phyloP scores from a whole-genome alignment of 2,888 invertebrate genomes.

The Embidobia sp. region DNA sequence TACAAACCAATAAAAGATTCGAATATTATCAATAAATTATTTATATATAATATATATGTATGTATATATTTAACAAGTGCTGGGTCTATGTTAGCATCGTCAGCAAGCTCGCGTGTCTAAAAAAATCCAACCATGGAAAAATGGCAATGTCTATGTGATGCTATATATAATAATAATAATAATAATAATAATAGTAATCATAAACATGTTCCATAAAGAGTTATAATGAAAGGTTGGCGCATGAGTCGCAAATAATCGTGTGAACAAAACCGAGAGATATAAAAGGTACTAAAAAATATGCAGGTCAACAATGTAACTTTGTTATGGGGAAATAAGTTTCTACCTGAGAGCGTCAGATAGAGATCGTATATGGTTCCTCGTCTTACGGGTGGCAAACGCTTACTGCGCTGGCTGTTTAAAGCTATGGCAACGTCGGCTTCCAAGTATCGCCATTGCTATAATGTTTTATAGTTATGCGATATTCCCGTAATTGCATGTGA shows the following conservation, averaged over 20 bases:
- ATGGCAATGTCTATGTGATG: slow-evolving; percentile 7
- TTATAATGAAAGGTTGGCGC: slow-evolving; percentile 17
- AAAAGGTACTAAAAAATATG: slow-evolving; percentile 3
- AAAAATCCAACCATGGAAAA: slow-evolving; percentile 43
- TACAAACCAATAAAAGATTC: slow-evolving; percentile 25
- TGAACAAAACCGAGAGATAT: not conserved
- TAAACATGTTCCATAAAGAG: too few species aligned
- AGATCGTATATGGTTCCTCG: slow-evolving; percentile 91
- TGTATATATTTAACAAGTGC: slow-evolving; percentile 68
- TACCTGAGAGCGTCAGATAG: slow-evolving; percentile 94
- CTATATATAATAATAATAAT: slow-evolving; percentile 11
- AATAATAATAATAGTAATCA: slow-evolving; percentile 20
- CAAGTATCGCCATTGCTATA: slow-evolving; percentile 84
- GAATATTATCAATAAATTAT: too few species aligned
- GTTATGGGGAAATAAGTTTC: slow-evolving; percentile 79
- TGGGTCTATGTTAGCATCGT: slow-evolving; percentile 77
- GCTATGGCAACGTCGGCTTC: slow-evolving; percentile 88
- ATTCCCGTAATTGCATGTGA: slow-evolving; percentile 32
- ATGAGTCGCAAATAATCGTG: slow-evolving; percentile 14
- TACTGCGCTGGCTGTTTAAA: slow-evolving; percentile 89
- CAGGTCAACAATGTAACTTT: slow-evolving; percentile 51
- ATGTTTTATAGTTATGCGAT: slow-evolving; percentile 72
- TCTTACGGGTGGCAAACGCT: slow-evolving; percentile 91
- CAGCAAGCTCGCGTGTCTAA: slow-evolving; percentile 71
- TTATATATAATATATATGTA: slow-evolving; percentile 12